phyloP scores from a whole-genome alignment of 2,797 vertebrate species.

The Chanos chanos region DNA sequence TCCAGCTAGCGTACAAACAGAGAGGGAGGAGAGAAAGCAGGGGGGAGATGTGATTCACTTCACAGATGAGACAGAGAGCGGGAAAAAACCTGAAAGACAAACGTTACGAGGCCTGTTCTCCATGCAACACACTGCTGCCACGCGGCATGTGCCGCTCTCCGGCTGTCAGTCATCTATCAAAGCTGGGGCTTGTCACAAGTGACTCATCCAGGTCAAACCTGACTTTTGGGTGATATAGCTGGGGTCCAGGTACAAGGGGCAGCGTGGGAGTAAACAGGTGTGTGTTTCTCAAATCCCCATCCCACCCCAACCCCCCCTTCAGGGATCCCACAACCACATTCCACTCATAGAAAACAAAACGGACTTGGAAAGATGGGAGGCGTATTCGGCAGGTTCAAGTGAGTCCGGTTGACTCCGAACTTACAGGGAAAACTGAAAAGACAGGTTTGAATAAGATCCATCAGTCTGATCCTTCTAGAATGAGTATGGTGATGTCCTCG shows the following conservation, averaged over 20 bases:
- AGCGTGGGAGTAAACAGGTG: constrained; percentile 7
- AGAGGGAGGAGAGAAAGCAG: too few species aligned
- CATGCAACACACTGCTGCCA: constrained; percentile 8
- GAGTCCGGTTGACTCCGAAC: constrained; percentile 55
- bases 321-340: constrained; percentile 32
- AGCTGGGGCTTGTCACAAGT: neutral
- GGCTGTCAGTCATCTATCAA: neutral
- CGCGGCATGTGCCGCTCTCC: neutral
- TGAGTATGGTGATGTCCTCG: neutral
- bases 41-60: too few species aligned
- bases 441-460: constrained; percentile 24
- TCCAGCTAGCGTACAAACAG: too few species aligned
- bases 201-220: constrained; percentile 13
- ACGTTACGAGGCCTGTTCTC: neutral
- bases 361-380: constrained; percentile 57
- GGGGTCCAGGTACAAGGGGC: constrained; percentile 1
- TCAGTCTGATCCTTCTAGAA: constrained; percentile 4
- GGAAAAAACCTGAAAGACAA: too few species aligned
- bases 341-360: constrained; percentile 51
- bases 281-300: too few species aligned
- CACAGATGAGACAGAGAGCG: too few species aligned
- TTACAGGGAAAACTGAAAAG: constrained; percentile 45
- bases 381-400: constrained; percentile 57
- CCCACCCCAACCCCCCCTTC: too few species aligned
- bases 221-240: constrained; percentile 2